phyloP scores from a whole-genome alignment of 2,888 invertebrate species.

The Drosophila parthenogenetica region DNA sequence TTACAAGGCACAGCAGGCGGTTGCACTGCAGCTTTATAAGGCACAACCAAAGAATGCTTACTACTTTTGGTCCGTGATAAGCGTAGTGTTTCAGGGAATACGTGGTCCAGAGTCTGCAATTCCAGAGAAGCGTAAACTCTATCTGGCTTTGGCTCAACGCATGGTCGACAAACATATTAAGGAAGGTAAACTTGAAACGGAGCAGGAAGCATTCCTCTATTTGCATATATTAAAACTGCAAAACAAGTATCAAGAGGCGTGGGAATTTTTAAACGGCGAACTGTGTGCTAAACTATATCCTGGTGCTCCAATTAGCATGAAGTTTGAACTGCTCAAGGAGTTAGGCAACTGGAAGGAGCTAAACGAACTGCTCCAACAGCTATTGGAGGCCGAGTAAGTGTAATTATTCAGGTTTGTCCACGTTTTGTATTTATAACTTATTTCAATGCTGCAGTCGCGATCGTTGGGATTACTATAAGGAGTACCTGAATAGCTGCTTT shows the following conservation, averaged over 20 bases:
- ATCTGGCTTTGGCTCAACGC: conserved; percentile 94
- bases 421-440: background rate
- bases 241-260: conserved; percentile 92
- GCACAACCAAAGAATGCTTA: conserved; percentile 97
- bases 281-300: conserved; percentile 89
- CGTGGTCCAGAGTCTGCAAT: conserved; percentile 86
- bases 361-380: conserved; percentile 90
- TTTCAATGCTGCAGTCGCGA: conserved; percentile 86
- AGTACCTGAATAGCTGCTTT: conserved; percentile 90
- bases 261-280: conserved; percentile 92
- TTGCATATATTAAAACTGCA: conserved; percentile 93
- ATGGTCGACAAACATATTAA: conserved; percentile 96
- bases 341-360: conserved; percentile 91
- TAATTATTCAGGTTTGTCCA: background rate
- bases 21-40: conserved; percentile 96
- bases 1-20: conserved; percentile 95
- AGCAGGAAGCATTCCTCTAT: conserved; percentile 96
- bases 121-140: conserved; percentile 88
- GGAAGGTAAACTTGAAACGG: conserved; percentile 95
- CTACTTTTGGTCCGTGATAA: conserved; percentile 99
- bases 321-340: conserved; percentile 90
- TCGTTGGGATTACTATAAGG: conserved; percentile 90
- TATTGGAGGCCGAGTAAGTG: conserved; percentile 90
- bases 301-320: conserved; percentile 89
- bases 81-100: conserved; percentile 93